A percentile compares a stretch with the other conserved stretches of the same genome.
These are phyloP conservation scores for Pseudochromis fuscus DNA, from an alignment of 2,797 vertebrate species.

Conservation along the genomic window DNA sequence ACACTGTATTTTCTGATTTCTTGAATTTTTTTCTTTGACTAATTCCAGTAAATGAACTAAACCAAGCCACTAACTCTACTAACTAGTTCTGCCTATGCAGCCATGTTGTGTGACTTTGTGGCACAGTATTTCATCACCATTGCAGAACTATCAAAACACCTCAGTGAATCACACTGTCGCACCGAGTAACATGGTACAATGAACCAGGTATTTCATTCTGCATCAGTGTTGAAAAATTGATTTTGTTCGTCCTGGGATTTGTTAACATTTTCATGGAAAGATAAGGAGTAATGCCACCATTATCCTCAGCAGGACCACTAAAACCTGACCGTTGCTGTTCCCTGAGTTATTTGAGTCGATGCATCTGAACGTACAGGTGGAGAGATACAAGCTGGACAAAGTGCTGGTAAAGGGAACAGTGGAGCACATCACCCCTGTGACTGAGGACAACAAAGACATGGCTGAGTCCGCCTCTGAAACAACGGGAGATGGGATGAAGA, in stretches of 20 bases:
- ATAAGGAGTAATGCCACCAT: neutral
- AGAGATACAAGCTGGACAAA: slow-evolving; percentile 76
- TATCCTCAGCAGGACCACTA: neutral
- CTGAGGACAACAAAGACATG: slow-evolving; percentile 24
- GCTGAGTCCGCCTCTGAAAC: no score
- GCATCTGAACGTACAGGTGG: slow-evolving; percentile 76
- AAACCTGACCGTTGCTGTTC: neutral
- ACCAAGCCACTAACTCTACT: neutral
- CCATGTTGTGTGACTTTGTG: no score
- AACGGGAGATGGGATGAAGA: slow-evolving; percentile 6
- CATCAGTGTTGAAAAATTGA: neutral
- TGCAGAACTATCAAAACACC: no score
- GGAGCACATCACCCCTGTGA: slow-evolving; percentile 78
- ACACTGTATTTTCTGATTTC: neutral
- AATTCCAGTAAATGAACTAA: no score
- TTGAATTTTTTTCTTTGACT: no score
- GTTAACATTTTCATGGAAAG: neutral
- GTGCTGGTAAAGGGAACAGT: slow-evolving; percentile 82
- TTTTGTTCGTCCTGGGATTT: neutral
- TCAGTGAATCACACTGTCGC: neutral
- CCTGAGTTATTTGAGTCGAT: slow-evolving; percentile 21
- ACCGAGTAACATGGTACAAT: neutral
- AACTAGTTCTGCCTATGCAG: neutral
- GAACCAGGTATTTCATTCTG: no score
- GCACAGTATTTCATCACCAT: no score